Base-by-base conservation (phyloP, 2,113 vertebrate species). In the Hucho hucho region DNA sequence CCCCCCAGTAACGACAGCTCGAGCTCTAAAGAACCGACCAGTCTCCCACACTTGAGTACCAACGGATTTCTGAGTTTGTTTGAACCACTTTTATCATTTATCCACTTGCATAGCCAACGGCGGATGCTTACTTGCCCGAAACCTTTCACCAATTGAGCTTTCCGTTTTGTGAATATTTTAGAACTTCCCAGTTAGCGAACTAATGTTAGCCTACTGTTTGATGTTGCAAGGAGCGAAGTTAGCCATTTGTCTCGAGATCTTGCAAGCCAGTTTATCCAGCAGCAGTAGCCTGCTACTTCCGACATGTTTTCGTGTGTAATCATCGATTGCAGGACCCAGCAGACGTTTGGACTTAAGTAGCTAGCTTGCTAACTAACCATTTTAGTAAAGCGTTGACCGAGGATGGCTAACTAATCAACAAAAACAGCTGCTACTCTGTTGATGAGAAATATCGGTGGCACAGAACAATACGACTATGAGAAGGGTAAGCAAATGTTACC, bases 381-480 rank as follows among this genome's bases (percentile, higher is more conserved):
- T 74, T 66, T n/a, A 12, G 46, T 26, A 32, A 25, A 53, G 20
- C 20, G 28, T 53, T 13, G 37, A 76, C 12, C 72, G 49, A 85
- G 86, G 88, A 87, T 87, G 89, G 89, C 78, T 64, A 56, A 67
- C 28, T 79, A 53, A 82, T 69, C 70, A 70, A 77, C 79, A 58
- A 64, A 56, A 81, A 82, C 88, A 74, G 84, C 85, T 86, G 85
- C 69, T 67, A 4, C 14, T 73, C 63, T 6, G 80, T 78, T 85
- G 87, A 75, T 87, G 86, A 83, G 83, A 77, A 14, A 32, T 58
- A 67, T 71, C 65, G 18, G 28, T 16, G 22, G 14, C 64, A 28
- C 64, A 80, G 84, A 76, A 87, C 68, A 73, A 80, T 82, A n/a
- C 77, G 69, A 92, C 78, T 81, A 92, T 92, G 90, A 91, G 86